phyloP scores from a whole-genome alignment of 1,140 invertebrate genomes.

The Drusus annulatus region DNA sequence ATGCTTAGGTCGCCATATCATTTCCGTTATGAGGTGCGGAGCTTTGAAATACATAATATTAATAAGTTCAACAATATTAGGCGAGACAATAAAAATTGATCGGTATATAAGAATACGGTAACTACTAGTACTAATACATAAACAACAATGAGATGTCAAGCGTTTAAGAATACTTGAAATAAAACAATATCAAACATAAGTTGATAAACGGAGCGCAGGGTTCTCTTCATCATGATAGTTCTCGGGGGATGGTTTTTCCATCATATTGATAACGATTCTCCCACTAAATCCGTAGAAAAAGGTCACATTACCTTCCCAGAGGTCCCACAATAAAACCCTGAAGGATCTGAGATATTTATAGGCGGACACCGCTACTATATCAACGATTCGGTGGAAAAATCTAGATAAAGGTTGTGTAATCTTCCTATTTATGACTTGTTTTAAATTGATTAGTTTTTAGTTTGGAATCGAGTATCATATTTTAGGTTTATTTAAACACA shows the following conservation, averaged over 20 bases:
- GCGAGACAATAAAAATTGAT: too few relatives aligned
- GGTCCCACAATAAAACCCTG: constrained; percentile 20
- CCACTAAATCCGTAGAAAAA: constrained; percentile 38
- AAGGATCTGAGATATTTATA: constrained; percentile 21
- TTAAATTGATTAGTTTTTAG: not conserved
- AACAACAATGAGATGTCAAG: too few relatives aligned
- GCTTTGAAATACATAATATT: too few relatives aligned
- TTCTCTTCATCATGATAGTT: constrained; percentile 15
- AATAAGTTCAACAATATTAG: too few relatives aligned
- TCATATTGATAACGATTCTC: constrained; percentile 44
- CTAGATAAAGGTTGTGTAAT: not conserved
- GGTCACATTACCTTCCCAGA: constrained; percentile 34
- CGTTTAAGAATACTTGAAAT: too few relatives aligned
- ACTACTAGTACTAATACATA: too few relatives aligned
- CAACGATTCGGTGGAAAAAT: not conserved
- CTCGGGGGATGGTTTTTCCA: constrained; percentile 20
- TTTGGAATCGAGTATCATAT: too few relatives aligned
- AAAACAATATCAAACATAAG: too few relatives aligned
- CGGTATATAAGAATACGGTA: too few relatives aligned
- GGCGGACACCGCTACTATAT: not conserved
- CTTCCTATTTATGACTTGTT: not conserved
- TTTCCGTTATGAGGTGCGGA: too few relatives aligned
- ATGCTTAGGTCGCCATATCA: too few relatives aligned
- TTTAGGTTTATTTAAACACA: too few relatives aligned
- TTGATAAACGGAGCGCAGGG: not conserved